Percentiles rank a stretch among this genome's conserved stretches.
phyloP scores from a whole-genome alignment of 2,113 vertebrate genomes.

The Scomber japonicus region DNA sequence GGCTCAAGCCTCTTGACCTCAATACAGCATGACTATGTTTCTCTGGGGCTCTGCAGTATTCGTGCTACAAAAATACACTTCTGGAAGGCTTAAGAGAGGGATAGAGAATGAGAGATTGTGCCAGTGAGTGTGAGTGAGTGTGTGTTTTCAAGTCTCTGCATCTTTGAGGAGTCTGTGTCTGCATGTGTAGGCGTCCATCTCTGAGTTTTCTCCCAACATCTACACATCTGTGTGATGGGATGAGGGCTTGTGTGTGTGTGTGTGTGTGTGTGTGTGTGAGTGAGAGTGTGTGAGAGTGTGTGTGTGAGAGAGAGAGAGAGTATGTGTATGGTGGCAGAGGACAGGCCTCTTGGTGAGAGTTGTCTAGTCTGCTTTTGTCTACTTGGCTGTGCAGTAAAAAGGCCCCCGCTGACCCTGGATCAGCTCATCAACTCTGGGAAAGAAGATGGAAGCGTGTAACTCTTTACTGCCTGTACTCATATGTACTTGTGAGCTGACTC shows the following conservation, averaged over 20 bases:
- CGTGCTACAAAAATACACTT: slow-evolving; percentile 50
- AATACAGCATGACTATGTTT: slow-evolving; percentile 67
- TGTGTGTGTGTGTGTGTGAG: slow-evolving; percentile 14
- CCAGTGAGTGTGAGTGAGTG: slow-evolving; percentile 22
- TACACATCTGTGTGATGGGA: slow-evolving; percentile 14
- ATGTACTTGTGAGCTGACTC: slow-evolving; percentile 15
- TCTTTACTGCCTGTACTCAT: neutral
- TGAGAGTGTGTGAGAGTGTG: neutral
- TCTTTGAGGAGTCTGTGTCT: slow-evolving; percentile 12
- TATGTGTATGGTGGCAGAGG: neutral
- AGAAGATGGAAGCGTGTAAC: slow-evolving; percentile 16
- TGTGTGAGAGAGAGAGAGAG: too few relatives aligned
- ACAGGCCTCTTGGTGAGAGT: slow-evolving; percentile 29
- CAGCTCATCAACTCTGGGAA: slow-evolving; percentile 25
- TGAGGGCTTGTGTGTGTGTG: neutral
- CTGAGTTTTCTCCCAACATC: slow-evolving; percentile 8
- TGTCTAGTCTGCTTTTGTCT: slow-evolving; percentile 42
- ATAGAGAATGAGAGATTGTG: slow-evolving; percentile 17
- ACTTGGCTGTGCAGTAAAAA: neutral
- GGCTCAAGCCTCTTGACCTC: slow-evolving; percentile 74
- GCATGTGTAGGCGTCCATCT: slow-evolving; percentile 37
- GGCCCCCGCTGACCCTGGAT: slow-evolving; percentile 49
- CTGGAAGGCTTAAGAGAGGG: slow-evolving; percentile 42
- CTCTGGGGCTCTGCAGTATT: slow-evolving; percentile 63
- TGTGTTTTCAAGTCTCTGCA: slow-evolving; percentile 22